Evolutionary conservation across 1,140 invertebrate species (phyloP).

Genomic region (Drosophila truncata): DNA sequence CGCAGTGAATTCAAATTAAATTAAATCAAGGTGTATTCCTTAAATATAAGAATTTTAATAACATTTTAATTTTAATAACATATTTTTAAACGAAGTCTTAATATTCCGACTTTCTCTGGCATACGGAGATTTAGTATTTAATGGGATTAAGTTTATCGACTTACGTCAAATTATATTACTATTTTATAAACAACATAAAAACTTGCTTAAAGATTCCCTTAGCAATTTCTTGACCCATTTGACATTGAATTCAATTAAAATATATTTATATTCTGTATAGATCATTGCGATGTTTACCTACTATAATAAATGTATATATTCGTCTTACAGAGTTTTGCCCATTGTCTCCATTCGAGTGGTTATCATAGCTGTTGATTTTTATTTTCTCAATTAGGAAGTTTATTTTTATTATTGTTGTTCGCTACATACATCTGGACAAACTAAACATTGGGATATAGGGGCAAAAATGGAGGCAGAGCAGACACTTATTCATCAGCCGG

Average conservation of each 20-base stretch:
- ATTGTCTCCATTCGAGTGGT: conserved; percentile 28
- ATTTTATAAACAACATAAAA: not conserved
- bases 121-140: no score
- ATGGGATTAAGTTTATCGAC: not conserved
- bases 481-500: conserved; percentile 81
- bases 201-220: not conserved
- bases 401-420: conserved; percentile 68
- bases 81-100: no score
- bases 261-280: not conserved
- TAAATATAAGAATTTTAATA: not conserved
- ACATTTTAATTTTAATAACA: no score
- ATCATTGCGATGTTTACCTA: not conserved
- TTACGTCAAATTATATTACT: not conserved
- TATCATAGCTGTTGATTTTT: conserved; percentile 69
- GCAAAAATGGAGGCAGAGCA: conserved; percentile 46
- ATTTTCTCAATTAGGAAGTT: conserved; percentile 80
- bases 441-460: conserved; percentile 49
- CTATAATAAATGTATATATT: not conserved
- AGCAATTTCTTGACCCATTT: not conserved
- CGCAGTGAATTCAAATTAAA: not conserved
- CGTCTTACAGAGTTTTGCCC: conserved; percentile 2
- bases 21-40: no score
- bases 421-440: conserved; percentile 55
- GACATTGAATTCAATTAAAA: not conserved
- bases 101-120: no score